Evolutionary conservation across 2,113 vertebrate genomes (phyloP).

Genomic region (Grantiella picta): DNA sequence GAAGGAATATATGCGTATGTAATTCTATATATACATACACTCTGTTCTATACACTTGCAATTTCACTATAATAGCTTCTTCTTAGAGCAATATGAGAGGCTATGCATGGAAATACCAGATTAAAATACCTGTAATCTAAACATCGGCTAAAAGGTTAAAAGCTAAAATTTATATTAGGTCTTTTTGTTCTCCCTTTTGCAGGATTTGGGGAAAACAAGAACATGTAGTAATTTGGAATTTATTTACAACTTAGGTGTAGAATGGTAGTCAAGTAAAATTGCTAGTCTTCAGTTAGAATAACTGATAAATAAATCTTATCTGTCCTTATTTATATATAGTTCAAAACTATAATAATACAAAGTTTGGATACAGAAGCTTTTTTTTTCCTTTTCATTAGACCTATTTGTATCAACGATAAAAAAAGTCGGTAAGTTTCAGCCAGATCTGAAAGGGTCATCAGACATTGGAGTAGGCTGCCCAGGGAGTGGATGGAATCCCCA

Average conservation of each 20-base stretch:
- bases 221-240: background rate
- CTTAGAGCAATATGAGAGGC: background rate
- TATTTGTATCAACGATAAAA: background rate
- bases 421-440: background rate
- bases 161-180: fast-evolving
- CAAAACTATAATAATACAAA: background rate
- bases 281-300: background rate
- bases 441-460: background rate
- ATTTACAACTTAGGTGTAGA: background rate
- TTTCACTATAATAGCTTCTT: background rate
- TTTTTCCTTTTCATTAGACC: background rate
- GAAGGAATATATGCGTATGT: background rate
- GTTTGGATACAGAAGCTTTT: background rate
- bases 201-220: background rate
- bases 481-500: background rate
- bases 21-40: background rate
- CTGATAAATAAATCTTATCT: background rate
- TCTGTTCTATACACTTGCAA: background rate
- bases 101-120: background rate
- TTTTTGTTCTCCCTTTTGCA: background rate
- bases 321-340: background rate
- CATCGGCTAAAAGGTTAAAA: background rate
- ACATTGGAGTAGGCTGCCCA: background rate
- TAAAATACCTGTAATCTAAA: background rate
- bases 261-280: background rate